Evolutionary conservation across 2,888 invertebrate species (phyloP).

Genomic region (Harpagoxenus sublaevis): DNA sequence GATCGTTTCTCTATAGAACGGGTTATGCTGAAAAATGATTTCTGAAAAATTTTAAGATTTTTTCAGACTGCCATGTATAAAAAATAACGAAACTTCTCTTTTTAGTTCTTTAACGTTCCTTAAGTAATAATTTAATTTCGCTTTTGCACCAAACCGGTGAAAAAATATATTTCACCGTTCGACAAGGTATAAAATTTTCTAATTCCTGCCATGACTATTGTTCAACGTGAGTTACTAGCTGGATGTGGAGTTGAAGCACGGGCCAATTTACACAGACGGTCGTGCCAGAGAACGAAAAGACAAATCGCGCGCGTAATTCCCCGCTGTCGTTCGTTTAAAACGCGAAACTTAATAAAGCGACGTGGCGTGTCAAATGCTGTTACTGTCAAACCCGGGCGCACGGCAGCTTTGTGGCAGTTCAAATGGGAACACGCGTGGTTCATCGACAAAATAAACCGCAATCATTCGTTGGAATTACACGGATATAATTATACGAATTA

Average conservation of each 20-base stretch:
- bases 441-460: constrained; percentile 36
- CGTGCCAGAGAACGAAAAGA: constrained; percentile 39
- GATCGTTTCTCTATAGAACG: neutral
- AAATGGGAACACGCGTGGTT: constrained; percentile 3
- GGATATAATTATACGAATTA: constrained; percentile 41
- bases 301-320: constrained; percentile 46
- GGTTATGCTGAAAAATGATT: neutral
- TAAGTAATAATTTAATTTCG: neutral
- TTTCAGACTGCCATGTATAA: neutral
- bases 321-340: constrained; percentile 45
- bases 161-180: neutral
- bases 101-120: neutral
- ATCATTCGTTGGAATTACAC: constrained; percentile 16
- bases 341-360: constrained; percentile 51
- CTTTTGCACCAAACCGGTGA: neutral
- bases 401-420: constrained; percentile 11
- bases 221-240: constrained; percentile 1
- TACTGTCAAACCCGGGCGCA: constrained; percentile 24
- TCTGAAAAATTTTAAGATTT: neutral
- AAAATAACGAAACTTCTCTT: neutral
- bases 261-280: constrained; percentile 34
- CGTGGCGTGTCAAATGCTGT: constrained; percentile 45
- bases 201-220: neutral
- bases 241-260: constrained; percentile 10
- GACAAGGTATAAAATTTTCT: neutral